Conservation (phyloP, 2,888 invertebrate genomes). For the Zaprionus obscuricornis region DNA sequence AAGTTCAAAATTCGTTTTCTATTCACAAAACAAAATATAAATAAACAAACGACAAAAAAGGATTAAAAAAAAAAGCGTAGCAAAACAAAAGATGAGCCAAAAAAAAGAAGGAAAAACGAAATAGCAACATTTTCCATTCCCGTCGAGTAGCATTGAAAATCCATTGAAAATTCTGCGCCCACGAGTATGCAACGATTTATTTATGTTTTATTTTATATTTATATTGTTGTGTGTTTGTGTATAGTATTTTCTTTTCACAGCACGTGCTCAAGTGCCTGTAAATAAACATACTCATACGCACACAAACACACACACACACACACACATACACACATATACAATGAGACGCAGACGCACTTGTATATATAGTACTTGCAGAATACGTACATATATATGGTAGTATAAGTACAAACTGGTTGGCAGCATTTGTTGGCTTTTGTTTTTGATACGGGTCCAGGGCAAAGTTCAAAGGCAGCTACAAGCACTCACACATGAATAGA, state of each 20-base stretch:
- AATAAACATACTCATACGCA: conserved; percentile 38
- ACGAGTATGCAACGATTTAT: conserved; percentile 46
- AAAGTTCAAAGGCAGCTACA: conserved; percentile 51
- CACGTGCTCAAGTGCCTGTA: conserved; percentile 76
- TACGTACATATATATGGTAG: neutral
- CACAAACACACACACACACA: conserved; percentile 8
- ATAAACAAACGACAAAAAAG: no score
- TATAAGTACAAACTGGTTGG: conserved; percentile 10
- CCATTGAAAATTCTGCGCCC: conserved; percentile 40
- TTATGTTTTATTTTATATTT: conserved; percentile 33
- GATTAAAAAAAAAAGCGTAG: no score
- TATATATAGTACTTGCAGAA: no score
- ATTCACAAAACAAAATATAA: no score
- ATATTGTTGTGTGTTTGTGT: conserved; percentile 20
- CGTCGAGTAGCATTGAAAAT: conserved; percentile 48
- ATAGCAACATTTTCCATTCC: conserved; percentile 3
- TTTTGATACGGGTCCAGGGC: conserved; percentile 50
- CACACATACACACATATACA: conserved; percentile 14
- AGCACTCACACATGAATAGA: neutral
- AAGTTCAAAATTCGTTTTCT: no score
- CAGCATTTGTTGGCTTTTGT: conserved; percentile 50
- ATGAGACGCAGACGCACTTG: conserved; percentile 9
- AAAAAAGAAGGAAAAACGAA: no score
- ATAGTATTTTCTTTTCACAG: conserved; percentile 51
- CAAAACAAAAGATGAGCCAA: no score